These are phyloP conservation scores for Hyperoplus immaculatus DNA, from an alignment of 2,797 vertebrate species.

Conservation along the genomic window DNA sequence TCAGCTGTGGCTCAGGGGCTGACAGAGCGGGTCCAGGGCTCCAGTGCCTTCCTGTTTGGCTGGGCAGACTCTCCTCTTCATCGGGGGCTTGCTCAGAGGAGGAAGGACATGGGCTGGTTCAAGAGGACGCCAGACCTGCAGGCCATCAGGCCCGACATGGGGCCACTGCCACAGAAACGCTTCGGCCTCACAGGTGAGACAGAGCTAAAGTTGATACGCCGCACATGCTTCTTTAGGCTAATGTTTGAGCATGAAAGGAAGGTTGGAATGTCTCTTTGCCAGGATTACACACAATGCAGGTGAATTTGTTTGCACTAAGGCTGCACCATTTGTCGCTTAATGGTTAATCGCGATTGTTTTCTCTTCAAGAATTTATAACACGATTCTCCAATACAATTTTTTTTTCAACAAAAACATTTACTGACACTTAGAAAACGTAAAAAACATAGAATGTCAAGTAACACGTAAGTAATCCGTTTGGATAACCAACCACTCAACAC, in stretches of 20 bases:
- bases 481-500: no score
- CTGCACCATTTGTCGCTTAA: no score
- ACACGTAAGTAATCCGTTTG: no score
- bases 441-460: no score
- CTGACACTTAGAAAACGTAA: no score
- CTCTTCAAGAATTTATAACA: no score
- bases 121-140: conserved; percentile 68
- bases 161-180: conserved; percentile 66
- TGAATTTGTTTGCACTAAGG: not conserved
- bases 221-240: not conserved
- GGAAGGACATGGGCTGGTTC: conserved; percentile 88
- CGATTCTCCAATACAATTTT: no score
- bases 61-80: conserved; percentile 82
- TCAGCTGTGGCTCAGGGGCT: conserved; percentile 82
- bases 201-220: not conserved
- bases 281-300: conserved; percentile 2
- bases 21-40: conserved; percentile 75
- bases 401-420: no score
- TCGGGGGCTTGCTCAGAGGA: conserved; percentile 83
- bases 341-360: no score
- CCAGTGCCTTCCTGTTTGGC: conserved; percentile 86
- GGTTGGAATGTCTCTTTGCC: not conserved
- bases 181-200: conserved; percentile 86
- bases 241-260: conserved; percentile 12
- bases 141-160: conserved; percentile 77